Percentiles rank a stretch among this genome's conserved stretches.
phyloP scores from a whole-genome alignment of 2,888 invertebrate species.

The Caenorhabditis plicata region DNA sequence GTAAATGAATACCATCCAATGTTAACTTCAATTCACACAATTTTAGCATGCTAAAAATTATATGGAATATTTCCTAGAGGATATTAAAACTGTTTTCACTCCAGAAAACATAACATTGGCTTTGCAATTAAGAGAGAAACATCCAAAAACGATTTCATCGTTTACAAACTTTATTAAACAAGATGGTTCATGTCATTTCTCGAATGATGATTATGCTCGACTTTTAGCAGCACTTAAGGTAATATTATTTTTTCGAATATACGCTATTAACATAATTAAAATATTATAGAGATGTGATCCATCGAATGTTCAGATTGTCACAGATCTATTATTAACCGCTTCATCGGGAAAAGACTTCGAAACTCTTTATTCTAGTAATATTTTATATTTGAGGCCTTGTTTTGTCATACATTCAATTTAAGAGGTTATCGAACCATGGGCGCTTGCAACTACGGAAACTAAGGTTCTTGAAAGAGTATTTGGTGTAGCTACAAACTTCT shows the following conservation, averaged over 20 bases:
- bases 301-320: background rate
- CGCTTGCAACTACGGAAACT: slow-evolving; percentile 33
- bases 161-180: slow-evolving; percentile 32
- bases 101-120: slow-evolving; percentile 24
- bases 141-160: slow-evolving; percentile 10
- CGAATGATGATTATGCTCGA: slow-evolving; percentile 13
- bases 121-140: slow-evolving; percentile 6
- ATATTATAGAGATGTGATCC: slow-evolving; percentile 3
- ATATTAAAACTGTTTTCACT: slow-evolving; percentile 3
- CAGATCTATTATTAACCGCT: background rate
- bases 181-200: slow-evolving; percentile 24
- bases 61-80: slow-evolving; percentile 27
- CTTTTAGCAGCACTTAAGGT: slow-evolving; percentile 25
- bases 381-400: background rate
- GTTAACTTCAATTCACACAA: background rate
- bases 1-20: slow-evolving; percentile 5
- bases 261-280: no score
- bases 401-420: slow-evolving; percentile 1
- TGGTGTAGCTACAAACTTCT: slow-evolving; percentile 11
- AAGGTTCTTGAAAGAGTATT: slow-evolving; percentile 37
- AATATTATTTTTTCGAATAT: background rate
- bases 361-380: slow-evolving; percentile 15
- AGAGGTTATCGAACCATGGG: slow-evolving; percentile 42
- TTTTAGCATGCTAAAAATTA: slow-evolving; percentile 22
- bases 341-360: slow-evolving; percentile 5